Base-by-base conservation (phyloP, 2,797 vertebrate genomes). In the Sciaenops ocellatus region DNA sequence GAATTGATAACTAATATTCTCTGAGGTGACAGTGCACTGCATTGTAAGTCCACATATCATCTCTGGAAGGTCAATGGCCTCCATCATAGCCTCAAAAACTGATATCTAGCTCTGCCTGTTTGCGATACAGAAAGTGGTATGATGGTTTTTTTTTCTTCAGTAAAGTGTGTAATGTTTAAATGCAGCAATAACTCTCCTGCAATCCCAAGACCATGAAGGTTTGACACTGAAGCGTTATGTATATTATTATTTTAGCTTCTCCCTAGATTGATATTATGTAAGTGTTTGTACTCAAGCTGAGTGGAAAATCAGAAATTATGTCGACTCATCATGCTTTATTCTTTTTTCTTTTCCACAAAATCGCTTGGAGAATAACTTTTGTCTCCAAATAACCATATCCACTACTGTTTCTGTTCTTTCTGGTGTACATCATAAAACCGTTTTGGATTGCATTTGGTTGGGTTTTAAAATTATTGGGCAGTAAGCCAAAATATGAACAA, bases 31-130 rank as follows among this genome's bases (percentile, higher is more conserved):
- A 84, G 84, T 81, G 64, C 66, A 68, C 86, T 84, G 79, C 69
- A 82, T 87, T 88, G 82, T 89, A 89, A 89, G 87, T 90, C 89
- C 85, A 92, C 88, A 90, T 91, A 90, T 93, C 87, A 93, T 86
- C 75, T 78, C 56, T 47, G 77, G 87, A 94, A 93, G 92, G 93
- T 93, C 93, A 92, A 16, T 70, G 66, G 79, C 87, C 88, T 92
- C 85, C 83, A 91, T 92, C 82, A 78, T 26, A 55, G 84, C 76
- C 77, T 62, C 73, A 81, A 44, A 84, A 85, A 83, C 85, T 82
- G 85, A 85, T 92, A 88, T 77, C 64, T 44, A 48, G 59, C 75
- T 60, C 73, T 77, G 70, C 67, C 30, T 38, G 76, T 54, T 67
- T 80, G 77, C 65, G 72, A 77, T 77, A 80, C 55, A 75, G 64